A percentile compares a stretch with the other conserved stretches of the same genome.
Conservation (phyloP, 2,888 invertebrate genomes). For the Aporophyla lueneburgensis region DNA sequence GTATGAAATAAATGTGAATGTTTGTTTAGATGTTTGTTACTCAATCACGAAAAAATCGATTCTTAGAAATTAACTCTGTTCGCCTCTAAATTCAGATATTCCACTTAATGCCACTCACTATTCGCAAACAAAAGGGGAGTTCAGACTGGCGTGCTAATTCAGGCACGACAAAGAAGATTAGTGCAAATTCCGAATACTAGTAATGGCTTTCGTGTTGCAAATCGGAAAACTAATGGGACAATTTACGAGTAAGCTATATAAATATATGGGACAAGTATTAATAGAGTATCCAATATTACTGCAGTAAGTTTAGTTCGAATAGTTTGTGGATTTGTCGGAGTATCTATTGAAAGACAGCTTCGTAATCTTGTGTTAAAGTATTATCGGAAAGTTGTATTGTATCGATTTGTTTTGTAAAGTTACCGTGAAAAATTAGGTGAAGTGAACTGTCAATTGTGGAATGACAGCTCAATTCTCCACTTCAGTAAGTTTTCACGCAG, state of each 20-base stretch:
- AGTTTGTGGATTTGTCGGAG: constrained; percentile 18
- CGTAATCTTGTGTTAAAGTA: background rate
- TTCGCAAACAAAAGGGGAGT: background rate
- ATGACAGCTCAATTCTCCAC: background rate
- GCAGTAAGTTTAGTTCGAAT: background rate
- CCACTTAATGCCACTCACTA: background rate
- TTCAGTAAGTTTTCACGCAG: background rate
- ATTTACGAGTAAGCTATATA: constrained; percentile 33
- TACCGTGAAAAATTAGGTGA: background rate
- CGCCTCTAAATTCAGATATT: constrained; percentile 5
- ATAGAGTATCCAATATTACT: background rate
- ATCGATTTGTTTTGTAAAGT: background rate
- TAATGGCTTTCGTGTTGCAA: constrained; percentile 48
- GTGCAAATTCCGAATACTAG: constrained; percentile 31
- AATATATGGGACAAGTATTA: constrained; percentile 11
- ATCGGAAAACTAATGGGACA: constrained; percentile 45
- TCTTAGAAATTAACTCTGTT: background rate
- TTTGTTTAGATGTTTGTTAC: too few species aligned
- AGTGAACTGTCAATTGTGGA: background rate
- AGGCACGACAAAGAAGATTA: constrained; percentile 42
- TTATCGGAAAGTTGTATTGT: background rate
- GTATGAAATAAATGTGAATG: too few species aligned
- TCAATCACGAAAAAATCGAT: background rate
- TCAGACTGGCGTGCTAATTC: constrained; percentile 12
- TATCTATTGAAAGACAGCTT: background rate